phyloP scores from a whole-genome alignment of 2,888 invertebrate genomes.

The Limnephilus marmoratus region DNA sequence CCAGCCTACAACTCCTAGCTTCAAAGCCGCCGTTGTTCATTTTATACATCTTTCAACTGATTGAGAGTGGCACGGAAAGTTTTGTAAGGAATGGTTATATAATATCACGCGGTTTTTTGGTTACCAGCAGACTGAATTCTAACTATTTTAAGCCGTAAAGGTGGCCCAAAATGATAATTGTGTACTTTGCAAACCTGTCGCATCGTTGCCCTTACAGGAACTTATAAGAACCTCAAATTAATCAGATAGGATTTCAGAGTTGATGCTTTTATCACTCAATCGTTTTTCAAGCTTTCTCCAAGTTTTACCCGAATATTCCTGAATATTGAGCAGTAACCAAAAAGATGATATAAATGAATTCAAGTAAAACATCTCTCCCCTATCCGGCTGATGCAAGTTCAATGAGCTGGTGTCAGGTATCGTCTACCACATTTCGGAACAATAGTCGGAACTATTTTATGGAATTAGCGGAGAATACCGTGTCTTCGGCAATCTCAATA shows the following conservation, averaged over 20 bases:
- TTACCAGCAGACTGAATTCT: background rate
- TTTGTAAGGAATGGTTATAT: background rate
- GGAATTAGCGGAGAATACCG: no score
- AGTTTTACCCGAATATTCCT: no score
- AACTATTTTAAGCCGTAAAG: background rate
- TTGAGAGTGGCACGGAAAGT: background rate
- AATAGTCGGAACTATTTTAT: no score
- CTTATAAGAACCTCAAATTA: background rate
- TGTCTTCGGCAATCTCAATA: no score
- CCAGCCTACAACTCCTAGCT: background rate
- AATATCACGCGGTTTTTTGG: background rate
- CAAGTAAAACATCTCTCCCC: background rate
- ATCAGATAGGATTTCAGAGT: background rate
- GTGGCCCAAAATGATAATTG: background rate
- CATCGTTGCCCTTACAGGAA: background rate
- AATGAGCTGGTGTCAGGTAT: background rate
- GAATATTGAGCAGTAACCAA: background rate
- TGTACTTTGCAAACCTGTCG: background rate
- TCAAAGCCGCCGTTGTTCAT: background rate
- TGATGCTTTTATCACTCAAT: background rate
- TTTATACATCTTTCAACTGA: background rate
- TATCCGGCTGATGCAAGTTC: background rate
- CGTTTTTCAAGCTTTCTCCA: background rate
- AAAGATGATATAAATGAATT: no score
- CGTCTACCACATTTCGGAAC: no score